phyloP scores from a whole-genome alignment of 37 sponge, comb jelly and placozoan species.

The Amphimedon queenslandica region DNA sequence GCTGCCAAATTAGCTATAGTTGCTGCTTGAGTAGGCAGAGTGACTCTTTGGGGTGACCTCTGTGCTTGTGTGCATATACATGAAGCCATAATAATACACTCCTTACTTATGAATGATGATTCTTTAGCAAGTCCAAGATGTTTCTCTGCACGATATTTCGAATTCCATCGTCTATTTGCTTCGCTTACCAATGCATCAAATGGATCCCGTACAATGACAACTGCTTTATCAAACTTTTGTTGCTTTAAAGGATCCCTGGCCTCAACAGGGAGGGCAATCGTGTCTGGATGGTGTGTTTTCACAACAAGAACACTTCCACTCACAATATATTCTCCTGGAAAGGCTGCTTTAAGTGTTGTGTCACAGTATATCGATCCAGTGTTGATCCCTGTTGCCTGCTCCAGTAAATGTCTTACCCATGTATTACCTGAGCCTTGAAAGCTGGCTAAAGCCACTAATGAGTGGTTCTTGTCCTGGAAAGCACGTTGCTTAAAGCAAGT shows the following conservation, averaged over 20 bases:
- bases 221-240: conserved; percentile 45
- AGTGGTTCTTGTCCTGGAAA: conserved; percentile 30
- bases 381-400: conserved; percentile 66
- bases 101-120: conserved; percentile 41
- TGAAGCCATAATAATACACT: neutral
- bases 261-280: conserved; percentile 17
- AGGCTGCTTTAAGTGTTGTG: conserved; percentile 28
- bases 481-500: conserved; percentile 15
- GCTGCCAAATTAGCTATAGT: no score
- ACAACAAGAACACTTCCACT: conserved; percentile 59
- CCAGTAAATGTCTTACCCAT: conserved; percentile 67
- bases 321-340: conserved; percentile 53
- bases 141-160: neutral
- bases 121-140: conserved; percentile 55
- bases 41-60: no score
- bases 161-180: conserved; percentile 60
- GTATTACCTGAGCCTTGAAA: conserved; percentile 84
- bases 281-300: conserved; percentile 53
- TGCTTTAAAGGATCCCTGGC: conserved; percentile 15
- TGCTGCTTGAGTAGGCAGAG: no score
- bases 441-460: conserved; percentile 64
- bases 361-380: conserved; percentile 84
- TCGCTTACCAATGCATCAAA: conserved; percentile 62
- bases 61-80: neutral
- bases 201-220: conserved; percentile 57